These are phyloP conservation scores for Salarias fasciatus DNA, from an alignment of 2,797 vertebrate genomes.

Conservation along the genomic window DNA sequence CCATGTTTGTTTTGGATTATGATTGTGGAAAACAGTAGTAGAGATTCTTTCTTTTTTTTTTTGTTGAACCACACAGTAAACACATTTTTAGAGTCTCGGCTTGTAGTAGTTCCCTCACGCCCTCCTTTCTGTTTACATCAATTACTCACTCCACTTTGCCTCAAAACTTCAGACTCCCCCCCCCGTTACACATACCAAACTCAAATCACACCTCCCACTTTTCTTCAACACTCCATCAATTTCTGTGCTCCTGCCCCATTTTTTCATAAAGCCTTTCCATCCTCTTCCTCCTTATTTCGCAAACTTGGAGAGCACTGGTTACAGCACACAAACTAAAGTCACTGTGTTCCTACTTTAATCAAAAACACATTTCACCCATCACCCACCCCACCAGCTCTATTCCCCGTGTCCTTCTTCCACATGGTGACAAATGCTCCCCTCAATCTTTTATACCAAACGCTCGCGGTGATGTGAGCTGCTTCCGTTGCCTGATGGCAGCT, in stretches of 20 bases:
- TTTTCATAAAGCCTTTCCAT: constrained; percentile 63
- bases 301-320: constrained; percentile 73
- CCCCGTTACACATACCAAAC: constrained; percentile 71
- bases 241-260: constrained; percentile 56
- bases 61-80: constrained; percentile 64
- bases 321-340: constrained; percentile 79
- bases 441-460: constrained; percentile 66
- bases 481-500: constrained; percentile 50
- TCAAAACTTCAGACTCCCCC: constrained; percentile 67
- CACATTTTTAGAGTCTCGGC: constrained; percentile 67
- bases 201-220: constrained; percentile 76
- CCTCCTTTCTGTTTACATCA: constrained; percentile 77
- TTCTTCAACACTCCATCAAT: constrained; percentile 74
- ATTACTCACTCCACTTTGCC: constrained; percentile 78
- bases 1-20: constrained; percentile 65
- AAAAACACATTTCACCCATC: constrained; percentile 81
- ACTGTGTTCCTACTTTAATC: constrained; percentile 78
- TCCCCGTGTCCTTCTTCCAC: constrained; percentile 64
- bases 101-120: constrained; percentile 57
- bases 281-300: constrained; percentile 70
- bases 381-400: constrained; percentile 29
- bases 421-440: constrained; percentile 77
- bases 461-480: constrained; percentile 43
- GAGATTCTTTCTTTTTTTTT: constrained; percentile 49
- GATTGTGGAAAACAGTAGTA: constrained; percentile 63